These are phyloP conservation scores for Macrophya alboannulata DNA, from an alignment of 2,888 invertebrate species.

Conservation along the genomic window DNA sequence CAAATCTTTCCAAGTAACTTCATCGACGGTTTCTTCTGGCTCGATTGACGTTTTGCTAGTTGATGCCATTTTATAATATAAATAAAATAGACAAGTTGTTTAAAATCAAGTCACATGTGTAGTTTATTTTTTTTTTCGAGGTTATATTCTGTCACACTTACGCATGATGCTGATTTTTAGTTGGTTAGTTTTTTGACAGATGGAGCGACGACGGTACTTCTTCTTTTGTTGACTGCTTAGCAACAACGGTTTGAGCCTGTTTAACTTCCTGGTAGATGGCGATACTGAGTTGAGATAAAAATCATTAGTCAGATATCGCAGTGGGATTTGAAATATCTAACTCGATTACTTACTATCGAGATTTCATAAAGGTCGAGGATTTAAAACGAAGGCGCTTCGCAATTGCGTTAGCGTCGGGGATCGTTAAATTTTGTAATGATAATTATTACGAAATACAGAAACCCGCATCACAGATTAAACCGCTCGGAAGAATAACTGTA, in stretches of 20 bases:
- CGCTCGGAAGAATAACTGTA: not conserved
- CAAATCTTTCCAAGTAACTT: slow-evolving; percentile 83
- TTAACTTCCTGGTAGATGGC: not conserved
- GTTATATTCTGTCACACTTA: slow-evolving; percentile 42
- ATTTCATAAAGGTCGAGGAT: slow-evolving; percentile 5
- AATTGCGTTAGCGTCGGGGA: not conserved
- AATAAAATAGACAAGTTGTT: not conserved
- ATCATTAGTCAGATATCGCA: not conserved
- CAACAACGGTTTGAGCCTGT: slow-evolving; percentile 15
- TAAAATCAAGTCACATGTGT: not conserved
- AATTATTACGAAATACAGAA: slow-evolving; percentile 24
- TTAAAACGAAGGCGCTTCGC: not conserved
- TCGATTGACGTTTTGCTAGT: slow-evolving; percentile 58
- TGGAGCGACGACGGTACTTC: not conserved
- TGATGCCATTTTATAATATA: slow-evolving; percentile 55
- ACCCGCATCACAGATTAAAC: not conserved
- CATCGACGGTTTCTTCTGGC: slow-evolving; percentile 68
- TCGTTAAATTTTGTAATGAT: slow-evolving; percentile 21
- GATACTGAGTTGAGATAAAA: not conserved
- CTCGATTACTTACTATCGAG: slow-evolving; percentile 38
- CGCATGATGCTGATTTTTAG: not conserved
- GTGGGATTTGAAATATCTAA: not conserved
- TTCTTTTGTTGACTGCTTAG: slow-evolving; percentile 11
- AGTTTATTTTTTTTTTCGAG: not conserved
- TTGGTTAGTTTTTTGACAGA: not conserved